Conservation (phyloP, 2,113 vertebrate species). For the Coryphaenoides rupestris region DNA sequence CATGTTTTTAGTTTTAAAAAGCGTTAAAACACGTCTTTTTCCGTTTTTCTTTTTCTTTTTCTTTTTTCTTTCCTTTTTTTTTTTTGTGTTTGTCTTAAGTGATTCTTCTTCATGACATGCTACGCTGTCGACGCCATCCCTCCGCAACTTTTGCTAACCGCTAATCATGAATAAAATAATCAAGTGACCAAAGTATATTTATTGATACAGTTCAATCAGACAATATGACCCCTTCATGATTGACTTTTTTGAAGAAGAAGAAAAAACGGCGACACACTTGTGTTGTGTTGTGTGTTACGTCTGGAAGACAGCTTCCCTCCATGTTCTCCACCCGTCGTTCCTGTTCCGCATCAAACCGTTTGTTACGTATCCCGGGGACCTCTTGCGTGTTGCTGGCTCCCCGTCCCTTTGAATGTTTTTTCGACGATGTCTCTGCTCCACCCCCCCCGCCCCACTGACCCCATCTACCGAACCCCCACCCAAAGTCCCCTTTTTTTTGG, state of each 20-base stretch:
- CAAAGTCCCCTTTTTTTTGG: background rate
- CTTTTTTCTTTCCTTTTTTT: conserved; percentile 30
- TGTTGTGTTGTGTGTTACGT: conserved; percentile 1
- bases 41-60: conserved; percentile 31
- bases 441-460: background rate
- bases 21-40: conserved; percentile 16
- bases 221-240: conserved; percentile 2
- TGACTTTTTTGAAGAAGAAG: conserved; percentile 12
- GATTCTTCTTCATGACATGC: conserved; percentile 13
- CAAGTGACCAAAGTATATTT: conserved; percentile 72
- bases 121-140: conserved; percentile 42
- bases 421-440: background rate
- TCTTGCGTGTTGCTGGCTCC: conserved; percentile 52
- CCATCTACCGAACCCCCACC: conserved; percentile 2
- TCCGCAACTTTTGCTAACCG: conserved; percentile 43
- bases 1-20: no score
- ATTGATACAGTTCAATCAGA: conserved; percentile 52
- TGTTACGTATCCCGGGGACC: conserved; percentile 5
- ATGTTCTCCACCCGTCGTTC: conserved; percentile 19
- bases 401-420: conserved; percentile 53
- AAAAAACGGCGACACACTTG: conserved; percentile 13
- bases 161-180: conserved; percentile 54
- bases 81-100: conserved; percentile 45
- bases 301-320: background rate
- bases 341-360: no score